These are phyloP conservation scores for Hyalella azteca DNA, from an alignment of 2,888 invertebrate genomes.

Conservation along the genomic window DNA sequence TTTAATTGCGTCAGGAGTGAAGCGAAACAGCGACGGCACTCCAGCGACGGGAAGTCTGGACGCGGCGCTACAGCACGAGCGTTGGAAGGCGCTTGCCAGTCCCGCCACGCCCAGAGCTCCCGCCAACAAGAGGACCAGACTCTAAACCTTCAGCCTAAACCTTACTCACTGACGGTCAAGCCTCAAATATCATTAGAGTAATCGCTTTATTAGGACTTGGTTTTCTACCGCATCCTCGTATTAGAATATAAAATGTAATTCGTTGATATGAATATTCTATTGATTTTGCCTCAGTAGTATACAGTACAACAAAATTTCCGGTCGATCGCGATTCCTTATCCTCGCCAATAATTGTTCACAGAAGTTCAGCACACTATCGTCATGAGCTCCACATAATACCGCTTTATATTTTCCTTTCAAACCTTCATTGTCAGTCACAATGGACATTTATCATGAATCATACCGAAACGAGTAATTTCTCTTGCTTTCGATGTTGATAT, in stretches of 20 bases:
- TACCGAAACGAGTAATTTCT: no score
- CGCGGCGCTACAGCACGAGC: slow-evolving; percentile 35
- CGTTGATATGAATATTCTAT: no score
- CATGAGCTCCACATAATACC: no score
- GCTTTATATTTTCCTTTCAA: no score
- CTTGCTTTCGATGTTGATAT: no score
- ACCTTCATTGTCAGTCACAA: no score
- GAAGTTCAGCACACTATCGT: no score
- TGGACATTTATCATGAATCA: no score
- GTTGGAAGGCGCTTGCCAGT: slow-evolving; percentile 3
- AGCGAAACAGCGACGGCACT: slow-evolving; percentile 33
- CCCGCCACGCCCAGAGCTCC: background rate
- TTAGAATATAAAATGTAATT: background rate
- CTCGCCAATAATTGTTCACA: no score
- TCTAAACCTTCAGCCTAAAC: background rate
- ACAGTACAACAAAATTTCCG: no score
- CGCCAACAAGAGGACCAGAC: background rate
- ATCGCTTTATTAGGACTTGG: background rate
- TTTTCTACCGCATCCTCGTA: background rate
- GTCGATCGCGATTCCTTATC: no score
- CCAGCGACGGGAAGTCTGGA: slow-evolving; percentile 15
- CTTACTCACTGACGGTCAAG: background rate
- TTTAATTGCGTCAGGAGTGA: slow-evolving; percentile 15
- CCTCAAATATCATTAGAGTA: background rate
- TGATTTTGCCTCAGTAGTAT: no score